phyloP scores from a whole-genome alignment of 2,797 vertebrate genomes.

The Podargus strigoides region DNA sequence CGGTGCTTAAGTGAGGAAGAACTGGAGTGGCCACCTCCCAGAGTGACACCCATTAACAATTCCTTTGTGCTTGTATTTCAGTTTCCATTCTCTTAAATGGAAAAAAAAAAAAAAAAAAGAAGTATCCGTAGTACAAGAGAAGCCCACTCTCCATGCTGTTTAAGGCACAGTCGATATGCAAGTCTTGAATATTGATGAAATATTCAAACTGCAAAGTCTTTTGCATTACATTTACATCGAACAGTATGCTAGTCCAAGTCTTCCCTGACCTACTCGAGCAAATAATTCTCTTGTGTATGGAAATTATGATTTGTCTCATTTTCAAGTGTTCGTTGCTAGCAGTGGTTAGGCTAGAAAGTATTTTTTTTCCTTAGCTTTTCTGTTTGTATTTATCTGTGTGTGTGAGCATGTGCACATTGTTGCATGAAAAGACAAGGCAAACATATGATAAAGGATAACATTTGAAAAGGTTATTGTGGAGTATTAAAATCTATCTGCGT shows the following conservation, averaged over 20 bases:
- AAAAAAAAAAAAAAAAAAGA: background rate
- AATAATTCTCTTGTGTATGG: background rate
- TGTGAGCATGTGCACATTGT: accelerated
- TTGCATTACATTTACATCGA: background rate
- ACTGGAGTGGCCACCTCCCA: background rate
- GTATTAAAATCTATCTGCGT: background rate
- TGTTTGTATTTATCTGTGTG: background rate
- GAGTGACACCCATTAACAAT: background rate
- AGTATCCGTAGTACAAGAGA: background rate
- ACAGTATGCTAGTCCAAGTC: background rate
- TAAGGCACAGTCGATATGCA: background rate
- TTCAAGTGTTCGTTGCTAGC: background rate
- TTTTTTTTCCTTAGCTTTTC: background rate
- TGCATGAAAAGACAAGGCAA: background rate
- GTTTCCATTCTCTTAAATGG: background rate
- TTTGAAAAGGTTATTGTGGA: background rate
- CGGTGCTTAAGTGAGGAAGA: background rate
- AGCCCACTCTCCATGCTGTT: background rate
- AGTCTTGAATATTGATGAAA: background rate
- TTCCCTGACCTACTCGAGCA: background rate
- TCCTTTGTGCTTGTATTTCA: background rate
- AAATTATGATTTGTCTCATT: background rate
- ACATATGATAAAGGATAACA: background rate
- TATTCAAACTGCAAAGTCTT: background rate
- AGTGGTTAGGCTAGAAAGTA: background rate